These are phyloP conservation scores for Alethe diademata DNA, from an alignment of 2,113 vertebrate genomes.

Conservation along the genomic window DNA sequence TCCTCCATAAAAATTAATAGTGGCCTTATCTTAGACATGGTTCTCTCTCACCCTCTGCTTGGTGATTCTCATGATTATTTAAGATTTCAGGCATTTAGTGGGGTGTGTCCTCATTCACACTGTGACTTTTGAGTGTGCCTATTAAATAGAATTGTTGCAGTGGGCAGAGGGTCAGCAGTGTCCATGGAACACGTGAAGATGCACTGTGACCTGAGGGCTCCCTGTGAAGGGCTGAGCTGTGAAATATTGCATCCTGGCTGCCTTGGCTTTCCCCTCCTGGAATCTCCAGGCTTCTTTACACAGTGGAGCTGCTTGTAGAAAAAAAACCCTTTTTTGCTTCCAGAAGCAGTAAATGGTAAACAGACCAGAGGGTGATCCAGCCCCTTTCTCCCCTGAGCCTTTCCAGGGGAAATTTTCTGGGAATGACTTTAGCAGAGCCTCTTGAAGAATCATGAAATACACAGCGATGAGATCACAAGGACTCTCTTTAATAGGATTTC, in stretches of 20 bases:
- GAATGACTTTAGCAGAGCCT: constrained; percentile 53
- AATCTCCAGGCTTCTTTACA: background rate
- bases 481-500: constrained; percentile 56
- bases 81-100: background rate
- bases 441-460: constrained; percentile 47
- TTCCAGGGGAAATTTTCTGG: constrained; percentile 44
- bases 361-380: constrained; percentile 28
- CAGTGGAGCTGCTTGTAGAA: background rate
- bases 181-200: background rate
- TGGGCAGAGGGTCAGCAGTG: background rate
- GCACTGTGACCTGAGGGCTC: background rate
- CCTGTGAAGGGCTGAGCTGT: background rate
- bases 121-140: background rate
- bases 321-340: constrained; percentile 8
- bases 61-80: background rate
- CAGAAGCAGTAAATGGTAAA: constrained; percentile 32
- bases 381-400: constrained; percentile 2
- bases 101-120: background rate
- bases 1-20: rapidly evolving
- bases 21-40: rapidly evolving
- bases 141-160: background rate
- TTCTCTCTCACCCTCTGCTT: background rate
- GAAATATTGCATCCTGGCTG: constrained; percentile 1
- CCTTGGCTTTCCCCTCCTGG: background rate
- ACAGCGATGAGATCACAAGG: constrained; percentile 47